Percentiles rank a stretch among this genome's conserved stretches.
These are phyloP conservation scores for Sebastes iracundus DNA, from an alignment of 2,797 vertebrate species.

Conservation along the genomic window DNA sequence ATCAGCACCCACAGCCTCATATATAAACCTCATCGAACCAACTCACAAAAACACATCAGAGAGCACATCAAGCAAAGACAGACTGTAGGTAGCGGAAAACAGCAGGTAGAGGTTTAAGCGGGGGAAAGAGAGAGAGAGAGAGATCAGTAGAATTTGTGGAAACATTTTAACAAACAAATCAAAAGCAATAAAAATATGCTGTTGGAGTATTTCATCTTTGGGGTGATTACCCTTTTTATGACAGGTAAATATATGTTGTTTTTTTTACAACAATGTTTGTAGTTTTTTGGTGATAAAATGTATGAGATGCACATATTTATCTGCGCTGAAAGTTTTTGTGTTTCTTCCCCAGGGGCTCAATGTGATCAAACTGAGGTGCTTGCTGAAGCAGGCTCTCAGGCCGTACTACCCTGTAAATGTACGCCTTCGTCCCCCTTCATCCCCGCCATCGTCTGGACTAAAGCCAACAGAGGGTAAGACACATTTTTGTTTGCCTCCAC, in stretches of 20 bases:
- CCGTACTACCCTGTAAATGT: conserved; percentile 65
- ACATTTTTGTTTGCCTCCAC: neutral
- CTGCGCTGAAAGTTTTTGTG: neutral
- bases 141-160: neutral
- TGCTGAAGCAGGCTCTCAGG: conserved; percentile 57
- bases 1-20: conserved; percentile 46
- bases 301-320: neutral
- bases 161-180: neutral
- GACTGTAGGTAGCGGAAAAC: neutral
- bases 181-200: conserved; percentile 20
- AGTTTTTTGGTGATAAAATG: neutral
- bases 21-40: conserved; percentile 31
- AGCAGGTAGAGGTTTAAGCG: neutral
- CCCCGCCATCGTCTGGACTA: conserved; percentile 58
- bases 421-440: fast-evolving
- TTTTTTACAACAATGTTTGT: neutral
- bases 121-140: neutral
- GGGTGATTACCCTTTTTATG: conserved; percentile 39
- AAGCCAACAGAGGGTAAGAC: conserved; percentile 52
- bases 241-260: conserved; percentile 59
- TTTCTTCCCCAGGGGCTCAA: conserved; percentile 40
- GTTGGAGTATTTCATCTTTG: conserved; percentile 51
- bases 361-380: conserved; percentile 56
- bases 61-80: neutral
- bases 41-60: conserved; percentile 10